Evolutionary conservation across 1,140 invertebrate species (phyloP), one percentile per base, ranked within the genome.

Genomic region (Ctenoplectra terminalis): DNA sequence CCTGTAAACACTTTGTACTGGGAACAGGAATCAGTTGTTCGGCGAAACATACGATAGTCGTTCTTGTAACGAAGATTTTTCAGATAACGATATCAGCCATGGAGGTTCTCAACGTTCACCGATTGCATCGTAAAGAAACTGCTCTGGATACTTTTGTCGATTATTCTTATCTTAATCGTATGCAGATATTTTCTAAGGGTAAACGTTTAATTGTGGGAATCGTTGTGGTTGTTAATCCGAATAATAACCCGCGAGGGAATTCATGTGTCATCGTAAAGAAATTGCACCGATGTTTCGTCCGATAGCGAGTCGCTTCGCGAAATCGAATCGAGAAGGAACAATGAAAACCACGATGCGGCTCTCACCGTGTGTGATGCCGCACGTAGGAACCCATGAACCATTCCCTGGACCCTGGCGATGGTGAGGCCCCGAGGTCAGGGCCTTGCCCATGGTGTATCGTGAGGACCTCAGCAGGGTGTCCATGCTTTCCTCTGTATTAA

Each of bases 401-500:
- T 83, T 82, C 72, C 79, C 31, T 34, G 40, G 64, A 72, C 58
- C 79, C 66, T 56, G 72, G 82, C 52, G 76, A 83, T 71, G 76
- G 76, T 54, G 72, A 74, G 77, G 81, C 69, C 82, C 66, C 63
- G 83, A 86, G 90, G 90, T 91, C 89, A 89, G 84, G 83, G 85
- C 83, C 90, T 90, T 88, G 85, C 86, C 82, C 86, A 75, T 87
- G 86, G 86, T 72, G 74, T 83, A 89, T 89, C 89, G 88, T 90
- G 89, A 90, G 89, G 88, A 88, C 87, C 90, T 26, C 90, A 91
- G 90, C 90, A 84, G 90, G 90, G 86, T 87, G 88, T 82, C 90
- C 79, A 54, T 90, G 87, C 88, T 91, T 90, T 88, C 84, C 84
- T 89, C 81, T 81, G 83, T 89, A 91, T 89, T 90, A 90, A 91